Conservation (phyloP, 2,888 invertebrate species). For the Gasteruption jaculator region DNA sequence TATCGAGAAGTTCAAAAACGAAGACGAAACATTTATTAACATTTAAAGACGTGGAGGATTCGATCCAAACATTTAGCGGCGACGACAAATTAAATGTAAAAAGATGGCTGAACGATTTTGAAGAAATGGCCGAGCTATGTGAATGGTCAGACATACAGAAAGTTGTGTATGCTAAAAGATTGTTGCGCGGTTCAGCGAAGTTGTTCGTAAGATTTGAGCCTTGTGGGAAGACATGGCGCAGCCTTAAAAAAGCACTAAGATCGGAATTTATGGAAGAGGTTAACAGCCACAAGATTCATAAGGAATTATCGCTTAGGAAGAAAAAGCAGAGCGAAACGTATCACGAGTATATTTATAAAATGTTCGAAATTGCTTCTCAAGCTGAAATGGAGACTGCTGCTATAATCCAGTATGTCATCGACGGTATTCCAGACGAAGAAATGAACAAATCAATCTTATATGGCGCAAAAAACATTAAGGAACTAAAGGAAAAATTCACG, state of each 20-base stretch:
- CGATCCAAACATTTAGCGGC: slow-evolving; percentile 19
- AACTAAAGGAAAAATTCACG: slow-evolving; percentile 5
- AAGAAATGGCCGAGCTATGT: slow-evolving; percentile 19
- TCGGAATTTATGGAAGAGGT: slow-evolving; percentile 8
- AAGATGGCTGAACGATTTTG: slow-evolving; percentile 24
- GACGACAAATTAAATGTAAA: slow-evolving; percentile 9
- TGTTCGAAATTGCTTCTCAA: slow-evolving; percentile 13
- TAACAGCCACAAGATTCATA: slow-evolving; percentile 7
- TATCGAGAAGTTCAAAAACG: neutral
- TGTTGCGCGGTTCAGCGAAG: slow-evolving; percentile 20
- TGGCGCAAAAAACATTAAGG: slow-evolving; percentile 10
- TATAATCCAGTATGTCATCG: slow-evolving; percentile 16
- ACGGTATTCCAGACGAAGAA: slow-evolving; percentile 17
- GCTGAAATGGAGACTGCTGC: slow-evolving; percentile 10
- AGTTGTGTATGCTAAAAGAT: slow-evolving; percentile 19
- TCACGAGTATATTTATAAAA: slow-evolving; percentile 12
- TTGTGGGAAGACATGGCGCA: slow-evolving; percentile 13
- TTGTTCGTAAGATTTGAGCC: slow-evolving; percentile 16
- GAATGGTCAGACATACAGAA: slow-evolving; percentile 20
- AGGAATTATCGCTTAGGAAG: slow-evolving; percentile 4
- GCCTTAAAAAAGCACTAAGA: slow-evolving; percentile 11
- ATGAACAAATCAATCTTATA: slow-evolving; percentile 19
- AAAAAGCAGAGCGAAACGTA: slow-evolving; percentile 10
- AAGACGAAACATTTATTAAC: neutral
- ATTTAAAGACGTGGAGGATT: slow-evolving; percentile 19